Evolutionary conservation across 2,888 invertebrate species (phyloP).

Genomic region (Seira musarum): DNA sequence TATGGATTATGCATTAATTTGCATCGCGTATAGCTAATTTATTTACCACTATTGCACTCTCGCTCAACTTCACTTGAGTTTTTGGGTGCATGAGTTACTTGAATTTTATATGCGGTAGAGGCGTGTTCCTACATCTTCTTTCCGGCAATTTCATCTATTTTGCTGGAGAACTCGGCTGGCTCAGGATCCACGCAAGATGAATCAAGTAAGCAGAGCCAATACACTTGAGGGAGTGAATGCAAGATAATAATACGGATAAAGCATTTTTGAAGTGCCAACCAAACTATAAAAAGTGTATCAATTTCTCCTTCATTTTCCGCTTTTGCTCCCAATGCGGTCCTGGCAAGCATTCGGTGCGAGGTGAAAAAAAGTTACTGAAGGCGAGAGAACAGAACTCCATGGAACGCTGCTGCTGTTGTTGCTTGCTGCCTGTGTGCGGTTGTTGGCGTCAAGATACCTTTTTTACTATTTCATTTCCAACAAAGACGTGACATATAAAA

Average conservation of each 20-base stretch:
- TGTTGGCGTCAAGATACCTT: constrained; percentile 26
- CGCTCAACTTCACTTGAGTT: background rate
- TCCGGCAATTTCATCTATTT: background rate
- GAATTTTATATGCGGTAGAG: constrained; percentile 2
- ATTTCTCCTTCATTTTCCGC: constrained; percentile 19
- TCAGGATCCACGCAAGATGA: background rate
- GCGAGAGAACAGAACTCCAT: constrained; percentile 3
- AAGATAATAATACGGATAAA: constrained; percentile 10
- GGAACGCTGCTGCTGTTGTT: background rate
- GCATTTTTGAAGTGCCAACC: constrained; percentile 10
- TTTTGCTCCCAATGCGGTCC: constrained; percentile 32
- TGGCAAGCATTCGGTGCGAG: background rate
- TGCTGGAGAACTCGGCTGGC: background rate
- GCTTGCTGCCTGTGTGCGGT: too few species aligned
- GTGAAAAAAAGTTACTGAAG: background rate
- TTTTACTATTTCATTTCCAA: constrained; percentile 44
- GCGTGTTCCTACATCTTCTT: constrained; percentile 1
- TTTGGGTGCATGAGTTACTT: background rate
- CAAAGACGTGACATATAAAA: constrained; percentile 50
- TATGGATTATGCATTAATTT: constrained; percentile 36
- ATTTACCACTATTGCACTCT: constrained; percentile 38
- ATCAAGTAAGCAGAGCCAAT: constrained; percentile 1
- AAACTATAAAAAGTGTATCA: constrained; percentile 41
- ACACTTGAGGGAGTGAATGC: constrained; percentile 10
- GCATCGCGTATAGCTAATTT: constrained; percentile 44